Evolutionary conservation across 2,888 invertebrate genomes (phyloP).

Genomic region (Chaetoderma sp.): DNA sequence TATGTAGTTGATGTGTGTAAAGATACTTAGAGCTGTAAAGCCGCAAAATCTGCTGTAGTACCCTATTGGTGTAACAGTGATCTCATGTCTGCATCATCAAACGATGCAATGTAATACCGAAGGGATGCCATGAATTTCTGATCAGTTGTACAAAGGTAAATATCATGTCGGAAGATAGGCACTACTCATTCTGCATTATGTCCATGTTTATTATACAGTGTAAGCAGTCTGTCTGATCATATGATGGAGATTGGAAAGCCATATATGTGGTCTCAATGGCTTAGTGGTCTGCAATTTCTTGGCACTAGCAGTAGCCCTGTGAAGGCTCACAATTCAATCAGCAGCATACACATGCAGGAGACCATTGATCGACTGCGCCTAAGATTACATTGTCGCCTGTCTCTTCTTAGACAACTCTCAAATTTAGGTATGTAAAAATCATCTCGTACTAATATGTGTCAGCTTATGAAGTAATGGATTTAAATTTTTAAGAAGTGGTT

Average conservation of each 20-base stretch:
- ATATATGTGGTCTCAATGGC: conserved; percentile 90
- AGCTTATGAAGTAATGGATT: no score
- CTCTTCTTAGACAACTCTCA: conserved; percentile 83
- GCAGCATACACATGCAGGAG: conserved; percentile 79
- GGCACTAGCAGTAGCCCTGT: conserved; percentile 34
- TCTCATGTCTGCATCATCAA: no score
- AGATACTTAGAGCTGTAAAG: no score
- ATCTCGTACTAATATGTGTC: no score
- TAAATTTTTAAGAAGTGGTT: no score
- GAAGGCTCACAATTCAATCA: conserved; percentile 56
- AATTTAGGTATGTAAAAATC: conserved; percentile 71
- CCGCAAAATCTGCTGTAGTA: no score
- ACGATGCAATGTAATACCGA: no score
- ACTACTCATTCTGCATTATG: neutral
- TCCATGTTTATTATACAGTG: conserved; percentile 56
- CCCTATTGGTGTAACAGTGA: no score
- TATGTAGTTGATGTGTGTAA: no score
- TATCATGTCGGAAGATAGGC: neutral
- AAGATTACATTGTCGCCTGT: conserved; percentile 81
- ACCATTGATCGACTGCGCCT: conserved; percentile 81
- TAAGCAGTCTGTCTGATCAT: conserved; percentile 68
- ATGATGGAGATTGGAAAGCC: conserved; percentile 80
- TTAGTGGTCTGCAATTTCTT: conserved; percentile 87
- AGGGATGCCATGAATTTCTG: no score
- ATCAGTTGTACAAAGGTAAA: no score